phyloP scores from a whole-genome alignment of 2,113 vertebrate species.

The Acanthisitta chloris region DNA sequence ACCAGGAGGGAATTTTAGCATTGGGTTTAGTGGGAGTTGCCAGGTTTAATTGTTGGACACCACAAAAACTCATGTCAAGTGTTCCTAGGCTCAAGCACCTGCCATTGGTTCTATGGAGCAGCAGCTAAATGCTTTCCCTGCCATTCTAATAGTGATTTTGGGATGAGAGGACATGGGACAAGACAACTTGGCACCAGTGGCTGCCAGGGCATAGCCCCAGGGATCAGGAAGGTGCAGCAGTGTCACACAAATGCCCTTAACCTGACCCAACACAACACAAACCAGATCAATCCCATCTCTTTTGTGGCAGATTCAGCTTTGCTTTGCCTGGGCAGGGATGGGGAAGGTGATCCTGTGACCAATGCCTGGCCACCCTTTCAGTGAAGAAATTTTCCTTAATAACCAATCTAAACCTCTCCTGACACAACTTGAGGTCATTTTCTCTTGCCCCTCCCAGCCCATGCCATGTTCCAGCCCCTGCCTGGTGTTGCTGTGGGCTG shows the following conservation, averaged over 20 bases:
- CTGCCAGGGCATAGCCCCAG: neutral
- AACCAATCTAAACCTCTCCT: no score
- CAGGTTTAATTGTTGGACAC: neutral
- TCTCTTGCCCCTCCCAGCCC: neutral
- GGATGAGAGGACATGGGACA: neutral
- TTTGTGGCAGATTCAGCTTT: neutral
- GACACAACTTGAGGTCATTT: no score
- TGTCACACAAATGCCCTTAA: rapidly evolving
- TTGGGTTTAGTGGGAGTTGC: neutral
- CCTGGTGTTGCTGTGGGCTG: neutral
- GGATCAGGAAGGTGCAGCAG: neutral
- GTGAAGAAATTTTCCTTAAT: no score
- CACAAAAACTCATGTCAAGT: neutral
- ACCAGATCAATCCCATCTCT: neutral
- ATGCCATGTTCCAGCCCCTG: neutral
- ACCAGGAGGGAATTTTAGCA: neutral
- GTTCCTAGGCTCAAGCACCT: neutral
- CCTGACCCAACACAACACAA: neutral
- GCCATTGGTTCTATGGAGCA: rapidly evolving
- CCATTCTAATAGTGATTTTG: neutral
- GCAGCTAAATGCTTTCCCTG: neutral
- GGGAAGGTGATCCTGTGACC: neutral
- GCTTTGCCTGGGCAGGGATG: neutral
- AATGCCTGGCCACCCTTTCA: no score
- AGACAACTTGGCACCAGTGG: neutral